phyloP scores from a whole-genome alignment of 37 sponge, comb jelly and placozoan species.

The Dysidea cf. avara region DNA sequence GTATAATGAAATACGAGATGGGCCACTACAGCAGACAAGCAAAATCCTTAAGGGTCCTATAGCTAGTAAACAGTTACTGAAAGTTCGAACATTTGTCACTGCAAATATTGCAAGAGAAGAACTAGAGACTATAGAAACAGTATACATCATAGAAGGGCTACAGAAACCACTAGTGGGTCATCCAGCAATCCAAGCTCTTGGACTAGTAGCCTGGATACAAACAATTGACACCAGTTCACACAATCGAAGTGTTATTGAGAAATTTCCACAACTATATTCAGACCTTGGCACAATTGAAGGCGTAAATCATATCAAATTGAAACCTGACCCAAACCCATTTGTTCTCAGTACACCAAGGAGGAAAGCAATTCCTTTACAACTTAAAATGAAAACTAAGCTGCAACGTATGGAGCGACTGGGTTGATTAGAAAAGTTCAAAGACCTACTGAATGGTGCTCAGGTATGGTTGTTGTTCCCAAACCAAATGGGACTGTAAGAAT shows the following conservation, averaged over 20 bases:
- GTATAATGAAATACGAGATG: not conserved
- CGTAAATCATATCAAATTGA: constrained; percentile 11
- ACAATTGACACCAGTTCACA: no score
- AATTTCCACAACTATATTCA: constrained; percentile 8
- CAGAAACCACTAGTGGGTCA: no score
- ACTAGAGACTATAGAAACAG: no score
- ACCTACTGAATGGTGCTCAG: no score
- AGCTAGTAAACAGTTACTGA: constrained; percentile 3
- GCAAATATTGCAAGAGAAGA: not conserved
- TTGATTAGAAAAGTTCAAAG: no score
- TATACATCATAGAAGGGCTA: no score
- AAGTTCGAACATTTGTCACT: constrained; percentile 18
- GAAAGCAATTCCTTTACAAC: constrained; percentile 5
- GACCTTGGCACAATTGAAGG: constrained; percentile 24
- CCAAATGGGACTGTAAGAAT: no score
- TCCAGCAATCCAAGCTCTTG: no score
- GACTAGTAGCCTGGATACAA: no score
- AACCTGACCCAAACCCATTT: constrained; percentile 10
- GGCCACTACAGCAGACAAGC: not conserved
- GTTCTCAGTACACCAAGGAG: constrained; percentile 10
- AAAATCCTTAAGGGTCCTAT: constrained; percentile 3
- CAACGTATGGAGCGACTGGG: constrained; percentile 12
- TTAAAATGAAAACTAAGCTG: constrained; percentile 7
- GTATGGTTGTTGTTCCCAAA: no score
- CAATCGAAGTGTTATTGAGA: not conserved